phyloP scores from a whole-genome alignment of 2,888 invertebrate species.

The Dastarcus helophoroides region DNA sequence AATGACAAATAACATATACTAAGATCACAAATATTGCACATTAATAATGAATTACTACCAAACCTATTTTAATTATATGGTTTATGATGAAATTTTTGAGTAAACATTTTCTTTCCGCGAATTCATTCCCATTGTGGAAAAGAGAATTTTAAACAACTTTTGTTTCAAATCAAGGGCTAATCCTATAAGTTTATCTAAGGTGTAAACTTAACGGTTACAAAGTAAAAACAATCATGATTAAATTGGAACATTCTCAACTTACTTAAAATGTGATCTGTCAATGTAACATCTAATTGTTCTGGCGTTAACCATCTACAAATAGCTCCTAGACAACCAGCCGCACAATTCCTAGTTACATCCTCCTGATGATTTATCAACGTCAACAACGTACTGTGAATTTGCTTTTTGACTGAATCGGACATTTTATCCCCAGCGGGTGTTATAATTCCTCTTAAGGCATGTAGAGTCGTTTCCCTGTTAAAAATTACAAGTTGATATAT shows the following conservation, averaged over 20 bases:
- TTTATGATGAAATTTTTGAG: no score
- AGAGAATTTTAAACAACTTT: no score
- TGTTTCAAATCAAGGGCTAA: no score
- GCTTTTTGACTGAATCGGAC: constrained; percentile 66
- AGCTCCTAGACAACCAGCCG: constrained; percentile 85
- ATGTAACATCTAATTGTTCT: constrained; percentile 60
- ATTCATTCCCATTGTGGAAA: no score
- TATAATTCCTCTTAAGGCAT: constrained; percentile 78
- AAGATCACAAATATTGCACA: no score
- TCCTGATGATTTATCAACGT: constrained; percentile 61
- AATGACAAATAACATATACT: no score
- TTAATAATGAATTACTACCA: no score
- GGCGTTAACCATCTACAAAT: constrained; percentile 63
- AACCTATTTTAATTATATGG: no score
- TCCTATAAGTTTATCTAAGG: no score
- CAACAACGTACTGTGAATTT: constrained; percentile 57
- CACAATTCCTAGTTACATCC: constrained; percentile 68
- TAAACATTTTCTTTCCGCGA: no score
- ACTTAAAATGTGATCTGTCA: constrained; percentile 65
- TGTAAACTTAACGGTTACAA: no score
- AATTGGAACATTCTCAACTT: constrained; percentile 25
- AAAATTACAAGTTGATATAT: constrained; percentile 4
- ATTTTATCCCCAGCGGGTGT: constrained; percentile 81
- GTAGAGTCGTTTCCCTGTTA: constrained; percentile 79
- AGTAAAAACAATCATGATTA: no score